A percentile compares a stretch with the other conserved stretches of the same genome.
phyloP scores from a whole-genome alignment of 2,888 invertebrate genomes.

The Julus scanicus region DNA sequence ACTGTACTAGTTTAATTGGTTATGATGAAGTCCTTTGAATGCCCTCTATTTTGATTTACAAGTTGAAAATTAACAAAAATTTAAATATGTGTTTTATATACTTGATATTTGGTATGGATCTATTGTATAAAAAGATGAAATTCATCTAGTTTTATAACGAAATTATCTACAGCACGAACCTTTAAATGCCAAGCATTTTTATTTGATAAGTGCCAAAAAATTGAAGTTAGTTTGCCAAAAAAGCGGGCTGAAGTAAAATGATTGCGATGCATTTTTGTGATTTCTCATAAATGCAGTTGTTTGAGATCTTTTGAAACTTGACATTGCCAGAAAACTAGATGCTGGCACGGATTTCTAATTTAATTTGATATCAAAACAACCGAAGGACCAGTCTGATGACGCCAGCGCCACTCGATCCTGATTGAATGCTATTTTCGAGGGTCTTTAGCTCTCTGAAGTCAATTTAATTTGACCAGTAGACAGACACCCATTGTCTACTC shows the following conservation, averaged over 20 bases:
- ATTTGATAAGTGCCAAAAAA: not conserved
- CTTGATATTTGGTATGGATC: too few species aligned
- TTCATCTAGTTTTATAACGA: conserved; percentile 13
- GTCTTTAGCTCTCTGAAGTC: not conserved
- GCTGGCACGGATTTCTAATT: conserved; percentile 1
- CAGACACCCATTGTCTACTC: not conserved
- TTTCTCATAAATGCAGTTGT: not conserved
- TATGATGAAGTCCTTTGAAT: too few species aligned
- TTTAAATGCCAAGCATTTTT: not conserved
- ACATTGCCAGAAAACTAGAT: not conserved
- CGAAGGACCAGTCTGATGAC: not conserved
- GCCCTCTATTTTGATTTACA: too few species aligned
- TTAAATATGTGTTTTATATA: too few species aligned
- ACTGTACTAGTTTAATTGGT: too few species aligned
- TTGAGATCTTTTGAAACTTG: not conserved
- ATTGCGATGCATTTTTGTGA: not conserved
- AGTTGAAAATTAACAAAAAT: too few species aligned
- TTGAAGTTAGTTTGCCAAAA: not conserved
- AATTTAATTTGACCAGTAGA: not conserved
- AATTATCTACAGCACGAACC: conserved; percentile 5
- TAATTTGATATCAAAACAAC: not conserved
- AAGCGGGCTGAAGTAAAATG: not conserved
- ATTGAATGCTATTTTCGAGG: not conserved
- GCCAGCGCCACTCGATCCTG: not conserved
- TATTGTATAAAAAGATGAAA: not conserved